These are phyloP conservation scores for Lamprotornis superbus DNA, from an alignment of 2,113 vertebrate genomes.

Conservation along the genomic window DNA sequence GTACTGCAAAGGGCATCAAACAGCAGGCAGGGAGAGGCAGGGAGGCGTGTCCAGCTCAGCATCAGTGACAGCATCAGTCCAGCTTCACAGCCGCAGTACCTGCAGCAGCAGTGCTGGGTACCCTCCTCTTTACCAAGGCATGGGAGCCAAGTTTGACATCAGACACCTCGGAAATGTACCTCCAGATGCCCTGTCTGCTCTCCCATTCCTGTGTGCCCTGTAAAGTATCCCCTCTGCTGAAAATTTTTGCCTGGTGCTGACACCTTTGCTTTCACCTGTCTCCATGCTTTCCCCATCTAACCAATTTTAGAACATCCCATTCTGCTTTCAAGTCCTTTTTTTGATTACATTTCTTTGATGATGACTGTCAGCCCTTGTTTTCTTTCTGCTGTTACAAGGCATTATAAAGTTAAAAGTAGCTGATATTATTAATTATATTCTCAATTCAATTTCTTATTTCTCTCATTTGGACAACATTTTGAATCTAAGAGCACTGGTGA, in stretches of 20 bases:
- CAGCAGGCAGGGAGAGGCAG: neutral
- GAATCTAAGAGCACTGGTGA: neutral
- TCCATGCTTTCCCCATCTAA: neutral
- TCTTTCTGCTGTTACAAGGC: neutral
- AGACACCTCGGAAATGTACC: neutral
- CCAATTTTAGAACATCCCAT: neutral
- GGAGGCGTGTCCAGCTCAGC: fast-evolving
- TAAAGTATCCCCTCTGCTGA: neutral
- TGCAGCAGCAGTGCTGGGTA: neutral
- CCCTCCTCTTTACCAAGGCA: neutral
- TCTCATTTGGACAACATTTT: neutral
- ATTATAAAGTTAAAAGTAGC: neutral
- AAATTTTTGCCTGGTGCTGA: neutral
- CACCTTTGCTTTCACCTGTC: neutral
- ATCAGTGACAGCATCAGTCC: fast-evolving
- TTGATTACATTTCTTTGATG: neutral
- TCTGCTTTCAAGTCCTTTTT: neutral
- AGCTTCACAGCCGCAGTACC: neutral
- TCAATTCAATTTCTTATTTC: neutral
- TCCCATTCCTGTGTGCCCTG: neutral
- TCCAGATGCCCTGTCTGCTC: neutral
- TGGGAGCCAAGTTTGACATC: no score
- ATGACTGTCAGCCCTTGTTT: neutral
- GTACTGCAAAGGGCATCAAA: neutral
- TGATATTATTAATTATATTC: neutral